phyloP scores from a whole-genome alignment of 2,888 invertebrate species.

The Polyommatus iphigenia region DNA sequence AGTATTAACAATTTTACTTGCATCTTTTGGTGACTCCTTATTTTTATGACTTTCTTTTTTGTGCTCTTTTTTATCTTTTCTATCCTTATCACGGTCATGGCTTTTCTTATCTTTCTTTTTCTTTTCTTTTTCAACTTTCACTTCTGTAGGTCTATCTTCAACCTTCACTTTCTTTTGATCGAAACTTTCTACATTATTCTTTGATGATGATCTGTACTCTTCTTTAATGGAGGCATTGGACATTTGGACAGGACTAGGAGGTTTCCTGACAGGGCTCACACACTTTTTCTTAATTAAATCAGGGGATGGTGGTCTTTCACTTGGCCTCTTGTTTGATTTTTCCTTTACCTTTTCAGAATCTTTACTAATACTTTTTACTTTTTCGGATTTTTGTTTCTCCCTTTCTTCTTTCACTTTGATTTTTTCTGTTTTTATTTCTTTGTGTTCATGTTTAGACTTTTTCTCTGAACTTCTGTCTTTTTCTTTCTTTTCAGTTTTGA shows the following conservation, averaged over 20 bases:
- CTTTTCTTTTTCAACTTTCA: constrained; percentile 77
- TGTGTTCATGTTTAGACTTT: constrained; percentile 73
- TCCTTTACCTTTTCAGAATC: constrained; percentile 80
- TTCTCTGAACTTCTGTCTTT: constrained; percentile 76
- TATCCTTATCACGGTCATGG: constrained; percentile 82
- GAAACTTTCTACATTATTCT: constrained; percentile 55
- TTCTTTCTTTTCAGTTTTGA: constrained; percentile 78
- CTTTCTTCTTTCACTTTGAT: constrained; percentile 72
- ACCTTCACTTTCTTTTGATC: constrained; percentile 67
- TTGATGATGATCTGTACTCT: constrained; percentile 61
- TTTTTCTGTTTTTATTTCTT: constrained; percentile 71
- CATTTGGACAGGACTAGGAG: constrained; percentile 61
- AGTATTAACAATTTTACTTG: constrained; percentile 56
- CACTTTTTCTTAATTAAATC: constrained; percentile 65
- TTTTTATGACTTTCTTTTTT: constrained; percentile 78
- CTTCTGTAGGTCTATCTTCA: constrained; percentile 77
- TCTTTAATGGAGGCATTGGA: constrained; percentile 72
- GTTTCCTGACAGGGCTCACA: constrained; percentile 61
- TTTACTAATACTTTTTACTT: constrained; percentile 77
- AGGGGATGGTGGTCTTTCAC: constrained; percentile 67
- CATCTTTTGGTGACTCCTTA: constrained; percentile 69
- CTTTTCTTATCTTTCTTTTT: constrained; percentile 83
- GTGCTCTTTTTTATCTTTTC: constrained; percentile 78
- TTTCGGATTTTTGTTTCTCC: constrained; percentile 72
- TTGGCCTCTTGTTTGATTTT: constrained; percentile 74